Conservation (phyloP, 2,113 vertebrate species). For the Grammomys dolichurus region DNA sequence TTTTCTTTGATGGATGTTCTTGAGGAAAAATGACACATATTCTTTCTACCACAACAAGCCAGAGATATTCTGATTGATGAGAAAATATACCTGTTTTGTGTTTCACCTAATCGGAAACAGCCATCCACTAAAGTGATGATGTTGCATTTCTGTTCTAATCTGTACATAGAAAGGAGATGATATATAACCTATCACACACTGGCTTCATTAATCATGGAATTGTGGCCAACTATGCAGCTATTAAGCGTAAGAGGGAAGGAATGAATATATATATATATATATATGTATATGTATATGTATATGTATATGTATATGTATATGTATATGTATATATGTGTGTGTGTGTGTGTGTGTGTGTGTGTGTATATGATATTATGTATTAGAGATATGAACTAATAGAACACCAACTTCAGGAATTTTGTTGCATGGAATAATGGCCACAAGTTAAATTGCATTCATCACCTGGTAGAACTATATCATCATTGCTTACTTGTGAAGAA, state of each 20-base stretch:
- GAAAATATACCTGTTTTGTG: constrained; percentile 65
- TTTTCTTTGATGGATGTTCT: constrained; percentile 76
- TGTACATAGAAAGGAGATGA: constrained; percentile 55
- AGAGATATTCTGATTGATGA: constrained; percentile 33
- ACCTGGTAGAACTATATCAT: background rate
- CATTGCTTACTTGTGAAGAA: constrained; percentile 8
- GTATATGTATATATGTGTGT: too few species aligned
- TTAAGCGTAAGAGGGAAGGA: constrained; percentile 8
- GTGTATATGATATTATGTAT: too few species aligned
- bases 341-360: too few species aligned
- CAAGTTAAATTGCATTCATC: constrained; percentile 49
- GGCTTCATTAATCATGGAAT: constrained; percentile 69
- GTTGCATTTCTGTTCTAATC: constrained; percentile 28
- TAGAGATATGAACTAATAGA: constrained; percentile 12
- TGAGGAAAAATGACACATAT: constrained; percentile 70
- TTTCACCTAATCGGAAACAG: constrained; percentile 58
- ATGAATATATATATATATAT: too few species aligned
- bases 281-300: too few species aligned
- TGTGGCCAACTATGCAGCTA: background rate
- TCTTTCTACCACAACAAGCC: background rate
- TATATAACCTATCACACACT: constrained; percentile 50
- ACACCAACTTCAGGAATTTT: background rate
- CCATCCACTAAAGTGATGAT: constrained; percentile 60
- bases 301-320: too few species aligned
- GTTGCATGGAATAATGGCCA: constrained; percentile 22